Percentiles rank a stretch among this genome's conserved stretches.
Conservation (phyloP, 2,888 invertebrate species). For the Pachydiplax longipennis region DNA sequence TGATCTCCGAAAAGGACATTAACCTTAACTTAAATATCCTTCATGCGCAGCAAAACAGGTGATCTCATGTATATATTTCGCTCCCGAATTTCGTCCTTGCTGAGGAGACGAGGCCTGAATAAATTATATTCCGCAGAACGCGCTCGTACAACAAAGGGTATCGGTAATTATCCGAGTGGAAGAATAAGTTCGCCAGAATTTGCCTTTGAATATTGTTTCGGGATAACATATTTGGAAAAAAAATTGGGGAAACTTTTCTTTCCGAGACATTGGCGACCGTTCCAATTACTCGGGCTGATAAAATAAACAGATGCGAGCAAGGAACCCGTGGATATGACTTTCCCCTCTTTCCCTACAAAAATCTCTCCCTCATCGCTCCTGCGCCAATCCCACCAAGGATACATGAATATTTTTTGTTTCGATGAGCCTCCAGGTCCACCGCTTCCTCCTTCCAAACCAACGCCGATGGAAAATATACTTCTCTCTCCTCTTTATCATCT, state of each 20-base stretch:
- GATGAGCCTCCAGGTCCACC: not conserved
- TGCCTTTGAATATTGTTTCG: not conserved
- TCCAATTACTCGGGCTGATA: conserved; percentile 5
- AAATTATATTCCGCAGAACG: not conserved
- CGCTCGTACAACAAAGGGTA: not conserved
- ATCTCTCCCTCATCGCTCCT: not conserved
- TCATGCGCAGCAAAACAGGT: not conserved
- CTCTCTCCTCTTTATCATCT: not conserved
- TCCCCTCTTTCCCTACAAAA: not conserved
- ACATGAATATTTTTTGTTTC: not conserved
- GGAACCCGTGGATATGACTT: not conserved
- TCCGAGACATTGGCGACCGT: not conserved
- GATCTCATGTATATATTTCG: not conserved
- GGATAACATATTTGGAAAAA: conserved; percentile 2
- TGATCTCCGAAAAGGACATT: not conserved
- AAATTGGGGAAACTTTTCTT: not conserved
- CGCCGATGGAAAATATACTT: not conserved
- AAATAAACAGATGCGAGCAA: not conserved
- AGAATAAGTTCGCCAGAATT: not conserved
- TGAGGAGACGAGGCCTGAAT: not conserved
- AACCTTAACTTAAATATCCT: not conserved
- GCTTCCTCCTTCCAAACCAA: not conserved
- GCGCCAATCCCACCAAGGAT: not conserved
- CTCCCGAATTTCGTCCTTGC: not conserved
- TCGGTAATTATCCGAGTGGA: conserved; percentile 1